Percentiles rank a stretch among this genome's conserved stretches.
phyloP scores from a whole-genome alignment of 2,113 vertebrate species.

The Leucopsar rothschildi region DNA sequence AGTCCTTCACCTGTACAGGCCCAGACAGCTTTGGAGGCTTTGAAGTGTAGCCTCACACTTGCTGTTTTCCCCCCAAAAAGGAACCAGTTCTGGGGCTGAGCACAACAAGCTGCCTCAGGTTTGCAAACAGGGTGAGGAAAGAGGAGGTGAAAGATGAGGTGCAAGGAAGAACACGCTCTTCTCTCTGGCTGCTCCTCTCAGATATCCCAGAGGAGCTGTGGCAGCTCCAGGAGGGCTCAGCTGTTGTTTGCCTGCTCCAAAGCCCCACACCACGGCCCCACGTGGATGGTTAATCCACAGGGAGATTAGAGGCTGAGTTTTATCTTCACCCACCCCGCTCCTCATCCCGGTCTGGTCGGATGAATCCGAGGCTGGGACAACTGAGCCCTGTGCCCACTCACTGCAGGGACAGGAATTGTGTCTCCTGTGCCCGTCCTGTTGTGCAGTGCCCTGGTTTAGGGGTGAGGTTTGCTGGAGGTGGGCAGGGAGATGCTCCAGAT shows the following conservation, averaged over 20 bases:
- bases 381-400: background rate
- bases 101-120: background rate
- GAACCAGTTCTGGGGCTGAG: background rate
- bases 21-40: background rate
- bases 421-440: rapidly evolving
- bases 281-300: slow-evolving; percentile 38
- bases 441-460: background rate
- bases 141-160: background rate
- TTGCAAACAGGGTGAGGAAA: background rate
- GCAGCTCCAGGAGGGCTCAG: background rate
- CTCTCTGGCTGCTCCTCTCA: background rate
- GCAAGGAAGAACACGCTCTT: background rate
- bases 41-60: background rate
- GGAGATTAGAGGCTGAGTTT: slow-evolving; percentile 57
- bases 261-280: background rate
- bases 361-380: background rate
- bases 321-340: background rate
- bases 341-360: background rate
- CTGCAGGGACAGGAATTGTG: background rate
- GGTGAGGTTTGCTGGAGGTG: background rate
- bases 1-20: background rate
- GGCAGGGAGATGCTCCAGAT: background rate
- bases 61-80: background rate
- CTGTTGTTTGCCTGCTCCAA: background rate
- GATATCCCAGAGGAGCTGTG: background rate